A percentile compares a stretch with the other conserved stretches of the same genome.
Evolutionary conservation across 2,888 invertebrate genomes (phyloP).

Genomic region (Lydus trimaculatus): DNA sequence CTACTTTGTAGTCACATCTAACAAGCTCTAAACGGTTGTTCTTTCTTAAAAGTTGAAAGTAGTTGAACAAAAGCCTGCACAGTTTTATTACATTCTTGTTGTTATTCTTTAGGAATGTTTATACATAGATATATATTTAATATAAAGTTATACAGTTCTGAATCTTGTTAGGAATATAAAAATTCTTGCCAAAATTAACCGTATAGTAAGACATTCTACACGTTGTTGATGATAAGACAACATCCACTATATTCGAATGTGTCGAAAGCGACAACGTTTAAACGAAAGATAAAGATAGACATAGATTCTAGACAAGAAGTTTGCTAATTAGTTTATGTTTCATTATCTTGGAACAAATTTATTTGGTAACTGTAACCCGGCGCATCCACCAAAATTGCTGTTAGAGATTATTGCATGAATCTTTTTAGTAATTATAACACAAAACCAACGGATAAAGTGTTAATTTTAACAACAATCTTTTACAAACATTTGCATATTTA

Average conservation of each 20-base stretch:
- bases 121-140: not conserved
- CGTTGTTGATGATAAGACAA: not conserved
- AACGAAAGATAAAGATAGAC: not conserved
- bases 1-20: not conserved
- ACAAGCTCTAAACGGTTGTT: not conserved
- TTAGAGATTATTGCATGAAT: not conserved
- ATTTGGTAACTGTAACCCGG: not conserved
- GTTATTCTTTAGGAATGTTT: not conserved
- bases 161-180: not conserved
- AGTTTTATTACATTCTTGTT: not conserved
- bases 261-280: not conserved
- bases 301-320: not conserved
- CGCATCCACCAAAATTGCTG: constrained; percentile 3
- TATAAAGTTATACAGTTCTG: too few species aligned
- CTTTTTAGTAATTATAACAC: too few species aligned
- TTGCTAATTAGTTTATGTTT: not conserved
- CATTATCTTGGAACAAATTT: not conserved
- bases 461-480: not conserved
- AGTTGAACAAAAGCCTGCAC: not conserved
- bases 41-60: not conserved
- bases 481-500: not conserved
- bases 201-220: not conserved
- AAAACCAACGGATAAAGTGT: too few species aligned
- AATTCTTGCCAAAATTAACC: not conserved
- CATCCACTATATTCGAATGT: not conserved